These are phyloP conservation scores for Ranitomeya imitator DNA, from an alignment of 2,113 vertebrate species.

Conservation along the genomic window DNA sequence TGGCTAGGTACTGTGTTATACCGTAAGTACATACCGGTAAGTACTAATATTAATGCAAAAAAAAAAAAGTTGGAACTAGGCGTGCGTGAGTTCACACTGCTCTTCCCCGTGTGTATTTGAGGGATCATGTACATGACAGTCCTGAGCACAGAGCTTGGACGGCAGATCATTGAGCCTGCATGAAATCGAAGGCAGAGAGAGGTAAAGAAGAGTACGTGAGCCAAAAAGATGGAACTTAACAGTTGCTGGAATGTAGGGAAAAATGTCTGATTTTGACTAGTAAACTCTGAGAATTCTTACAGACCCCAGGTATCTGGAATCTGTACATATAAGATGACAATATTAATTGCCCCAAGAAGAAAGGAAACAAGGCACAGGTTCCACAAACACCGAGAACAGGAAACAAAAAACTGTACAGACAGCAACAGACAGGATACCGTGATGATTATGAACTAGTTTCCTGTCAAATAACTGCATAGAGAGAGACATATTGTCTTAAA, in stretches of 20 bases:
- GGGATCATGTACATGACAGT: neutral
- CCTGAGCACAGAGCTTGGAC: neutral
- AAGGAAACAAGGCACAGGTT: conserved; percentile 38
- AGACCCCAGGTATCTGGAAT: neutral
- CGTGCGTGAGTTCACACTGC: neutral
- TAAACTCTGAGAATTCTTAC: neutral
- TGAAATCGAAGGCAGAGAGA: neutral
- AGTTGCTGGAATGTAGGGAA: neutral
- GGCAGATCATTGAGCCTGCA: neutral
- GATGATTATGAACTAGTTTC: conserved; percentile 32
- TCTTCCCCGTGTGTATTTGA: neutral
- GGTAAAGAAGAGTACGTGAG: neutral
- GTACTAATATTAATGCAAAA: neutral
- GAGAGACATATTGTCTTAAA: neutral
- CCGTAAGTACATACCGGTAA: neutral
- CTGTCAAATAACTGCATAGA: neutral
- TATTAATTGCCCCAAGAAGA: neutral
- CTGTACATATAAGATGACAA: neutral
- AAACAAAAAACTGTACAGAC: conserved; percentile 32
- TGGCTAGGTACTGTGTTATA: too few relatives aligned
- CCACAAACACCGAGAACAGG: conserved; percentile 41
- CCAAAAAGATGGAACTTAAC: neutral
- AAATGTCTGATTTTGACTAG: neutral
- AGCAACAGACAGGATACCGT: conserved; percentile 43
- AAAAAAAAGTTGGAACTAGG: neutral